Evolutionary conservation across 2,888 invertebrate species (phyloP).

Genomic region (Tolmerus cingulatus): DNA sequence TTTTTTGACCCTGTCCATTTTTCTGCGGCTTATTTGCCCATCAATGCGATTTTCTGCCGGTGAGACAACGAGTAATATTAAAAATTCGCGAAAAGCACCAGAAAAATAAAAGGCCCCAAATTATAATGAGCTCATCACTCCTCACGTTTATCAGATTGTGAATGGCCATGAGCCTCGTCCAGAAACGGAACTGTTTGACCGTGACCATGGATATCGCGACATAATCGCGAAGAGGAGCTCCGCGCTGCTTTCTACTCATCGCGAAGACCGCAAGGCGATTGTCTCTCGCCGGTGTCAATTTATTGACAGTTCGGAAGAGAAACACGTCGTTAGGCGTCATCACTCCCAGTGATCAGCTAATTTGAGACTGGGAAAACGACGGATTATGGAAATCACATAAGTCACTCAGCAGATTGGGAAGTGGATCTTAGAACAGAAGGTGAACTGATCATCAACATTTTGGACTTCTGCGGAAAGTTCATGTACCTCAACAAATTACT

Average conservation of each 20-base stretch:
- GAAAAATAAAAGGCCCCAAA: not conserved
- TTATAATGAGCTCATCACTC: not conserved
- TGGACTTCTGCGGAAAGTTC: not conserved
- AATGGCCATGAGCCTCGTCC: not conserved
- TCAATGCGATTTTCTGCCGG: not conserved
- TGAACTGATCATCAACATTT: not conserved
- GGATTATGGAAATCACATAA: not conserved
- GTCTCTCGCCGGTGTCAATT: not conserved
- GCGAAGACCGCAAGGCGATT: not conserved
- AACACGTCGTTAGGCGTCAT: not conserved
- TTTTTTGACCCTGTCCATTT: not conserved
- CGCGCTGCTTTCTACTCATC: not conserved
- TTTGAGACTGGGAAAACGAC: not conserved
- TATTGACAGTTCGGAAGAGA: not conserved
- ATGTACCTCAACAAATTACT: not conserved
- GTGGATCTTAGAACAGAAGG: not conserved
- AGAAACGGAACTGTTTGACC: conserved; percentile 17
- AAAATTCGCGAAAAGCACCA: not conserved
- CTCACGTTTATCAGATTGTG: not conserved
- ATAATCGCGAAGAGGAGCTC: not conserved
- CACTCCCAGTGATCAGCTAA: not conserved
- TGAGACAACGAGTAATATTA: not conserved
- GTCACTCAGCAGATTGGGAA: not conserved
- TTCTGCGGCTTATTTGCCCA: not conserved
- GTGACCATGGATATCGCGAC: not conserved